These are phyloP conservation scores for Oxygymnocypris stewartii DNA, from an alignment of 2,113 vertebrate genomes.

Conservation along the genomic window DNA sequence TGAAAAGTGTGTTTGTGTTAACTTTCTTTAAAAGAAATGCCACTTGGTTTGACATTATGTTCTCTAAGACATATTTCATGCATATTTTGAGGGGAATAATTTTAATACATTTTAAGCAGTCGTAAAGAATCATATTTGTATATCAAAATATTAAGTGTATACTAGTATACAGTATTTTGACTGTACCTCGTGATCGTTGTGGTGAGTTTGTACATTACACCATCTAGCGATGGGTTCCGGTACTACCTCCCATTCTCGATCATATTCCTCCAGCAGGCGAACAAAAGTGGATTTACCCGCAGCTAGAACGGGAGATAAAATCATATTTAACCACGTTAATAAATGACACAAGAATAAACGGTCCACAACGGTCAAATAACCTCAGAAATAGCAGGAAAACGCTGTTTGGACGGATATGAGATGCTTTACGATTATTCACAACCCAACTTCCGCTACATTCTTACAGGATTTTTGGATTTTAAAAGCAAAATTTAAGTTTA, in stretches of 20 bases:
- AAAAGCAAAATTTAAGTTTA: not conserved
- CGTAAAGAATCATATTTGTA: not conserved
- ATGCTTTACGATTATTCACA: not conserved
- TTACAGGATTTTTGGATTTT: not conserved
- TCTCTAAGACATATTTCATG: not conserved
- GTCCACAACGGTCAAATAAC: not conserved
- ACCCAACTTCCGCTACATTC: not conserved
- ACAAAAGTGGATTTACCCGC: conserved; percentile 93
- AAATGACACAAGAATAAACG: not conserved
- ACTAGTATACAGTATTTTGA: not conserved
- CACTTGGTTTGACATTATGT: not conserved
- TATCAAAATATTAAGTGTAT: not conserved
- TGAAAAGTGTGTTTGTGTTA: not conserved
- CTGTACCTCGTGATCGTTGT: conserved; percentile 83
- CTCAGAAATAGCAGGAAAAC: not conserved
- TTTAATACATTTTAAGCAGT: not conserved
- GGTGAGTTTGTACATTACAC: conserved; percentile 87
- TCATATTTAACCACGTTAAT: not conserved
- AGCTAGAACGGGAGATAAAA: conserved; percentile 68
- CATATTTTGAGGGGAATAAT: not conserved
- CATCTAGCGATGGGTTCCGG: conserved; percentile 91
- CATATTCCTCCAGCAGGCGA: conserved; percentile 80
- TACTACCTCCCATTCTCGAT: conserved; percentile 88
- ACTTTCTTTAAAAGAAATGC: not conserved
- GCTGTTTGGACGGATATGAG: not conserved